Evolutionary conservation across 2,888 invertebrate species (phyloP).

Genomic region (Cryptocephalus primarius): DNA sequence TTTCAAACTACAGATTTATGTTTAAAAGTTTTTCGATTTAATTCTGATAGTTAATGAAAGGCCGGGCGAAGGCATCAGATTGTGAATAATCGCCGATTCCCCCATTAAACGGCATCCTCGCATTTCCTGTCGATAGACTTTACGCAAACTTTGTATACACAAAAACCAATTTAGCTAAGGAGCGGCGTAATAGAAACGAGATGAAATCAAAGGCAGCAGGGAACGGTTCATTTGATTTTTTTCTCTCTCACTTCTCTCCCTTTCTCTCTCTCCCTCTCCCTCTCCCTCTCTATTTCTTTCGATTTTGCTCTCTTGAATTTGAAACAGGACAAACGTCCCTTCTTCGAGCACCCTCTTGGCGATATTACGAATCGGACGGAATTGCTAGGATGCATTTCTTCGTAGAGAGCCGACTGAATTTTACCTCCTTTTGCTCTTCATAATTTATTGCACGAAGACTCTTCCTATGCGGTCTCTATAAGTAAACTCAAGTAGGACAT

Average conservation of each 20-base stretch:
- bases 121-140: slow-evolving; percentile 28
- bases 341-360: too few relatives aligned
- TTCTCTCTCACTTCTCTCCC: slow-evolving; percentile 7
- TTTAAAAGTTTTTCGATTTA: slow-evolving; percentile 29
- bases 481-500: too few relatives aligned
- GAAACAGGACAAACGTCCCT: too few relatives aligned
- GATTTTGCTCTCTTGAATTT: slow-evolving; percentile 1
- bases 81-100: slow-evolving; percentile 32
- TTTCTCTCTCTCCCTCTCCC: slow-evolving; percentile 9
- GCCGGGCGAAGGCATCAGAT: slow-evolving; percentile 21
- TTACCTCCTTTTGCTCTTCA: too few relatives aligned
- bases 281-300: background rate
- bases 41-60: slow-evolving; percentile 28
- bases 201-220: slow-evolving; percentile 27
- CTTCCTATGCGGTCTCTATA: too few relatives aligned
- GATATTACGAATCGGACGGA: too few relatives aligned
- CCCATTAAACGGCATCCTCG: slow-evolving; percentile 28
- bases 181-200: slow-evolving; percentile 27
- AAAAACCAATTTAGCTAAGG: slow-evolving; percentile 27
- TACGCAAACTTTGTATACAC: slow-evolving; percentile 31
- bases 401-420: too few relatives aligned
- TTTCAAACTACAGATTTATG: slow-evolving; percentile 20
- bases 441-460: too few relatives aligned
- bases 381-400: too few relatives aligned
- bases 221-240: slow-evolving; percentile 29